These are phyloP conservation scores for Heteromurus nitidus DNA, from an alignment of 2,888 invertebrate genomes.

Conservation along the genomic window DNA sequence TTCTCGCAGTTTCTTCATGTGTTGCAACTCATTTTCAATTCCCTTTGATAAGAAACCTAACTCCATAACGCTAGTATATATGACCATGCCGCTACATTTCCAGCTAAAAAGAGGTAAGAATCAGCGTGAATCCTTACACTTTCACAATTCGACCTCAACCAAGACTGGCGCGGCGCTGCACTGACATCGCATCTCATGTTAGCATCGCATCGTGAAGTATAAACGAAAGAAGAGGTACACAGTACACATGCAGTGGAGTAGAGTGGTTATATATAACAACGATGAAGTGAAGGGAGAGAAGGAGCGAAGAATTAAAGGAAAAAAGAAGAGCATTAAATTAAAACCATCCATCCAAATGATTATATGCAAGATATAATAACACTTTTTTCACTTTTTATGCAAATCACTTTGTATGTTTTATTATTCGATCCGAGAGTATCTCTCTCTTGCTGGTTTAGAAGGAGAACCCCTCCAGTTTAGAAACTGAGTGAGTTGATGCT, in stretches of 20 bases:
- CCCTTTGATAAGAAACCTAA: neutral
- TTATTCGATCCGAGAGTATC: neutral
- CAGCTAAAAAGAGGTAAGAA: slow-evolving; percentile 22
- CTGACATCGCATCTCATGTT: slow-evolving; percentile 5
- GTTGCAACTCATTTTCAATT: neutral
- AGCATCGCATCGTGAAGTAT: slow-evolving; percentile 14
- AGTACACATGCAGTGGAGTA: neutral
- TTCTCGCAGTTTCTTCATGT: neutral
- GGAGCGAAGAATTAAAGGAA: slow-evolving; percentile 9
- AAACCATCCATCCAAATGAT: slow-evolving; percentile 42
- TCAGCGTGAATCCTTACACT: slow-evolving; percentile 65
- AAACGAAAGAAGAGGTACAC: slow-evolving; percentile 11
- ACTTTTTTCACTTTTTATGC: slow-evolving; percentile 46
- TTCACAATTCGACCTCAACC: slow-evolving; percentile 50
- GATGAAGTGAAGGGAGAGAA: neutral
- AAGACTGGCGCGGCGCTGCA: slow-evolving; percentile 39
- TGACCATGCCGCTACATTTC: neutral
- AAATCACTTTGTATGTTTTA: slow-evolving; percentile 43
- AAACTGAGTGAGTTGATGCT: slow-evolving; percentile 1
- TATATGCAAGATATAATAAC: slow-evolving; percentile 49
- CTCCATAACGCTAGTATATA: neutral
- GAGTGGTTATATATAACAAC: neutral
- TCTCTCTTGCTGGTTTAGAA: neutral
- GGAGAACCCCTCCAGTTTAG: slow-evolving; percentile 13
- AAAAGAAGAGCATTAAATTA: slow-evolving; percentile 38